phyloP scores from a whole-genome alignment of 2,113 vertebrate genomes.

The Archocentrus centrarchus region DNA sequence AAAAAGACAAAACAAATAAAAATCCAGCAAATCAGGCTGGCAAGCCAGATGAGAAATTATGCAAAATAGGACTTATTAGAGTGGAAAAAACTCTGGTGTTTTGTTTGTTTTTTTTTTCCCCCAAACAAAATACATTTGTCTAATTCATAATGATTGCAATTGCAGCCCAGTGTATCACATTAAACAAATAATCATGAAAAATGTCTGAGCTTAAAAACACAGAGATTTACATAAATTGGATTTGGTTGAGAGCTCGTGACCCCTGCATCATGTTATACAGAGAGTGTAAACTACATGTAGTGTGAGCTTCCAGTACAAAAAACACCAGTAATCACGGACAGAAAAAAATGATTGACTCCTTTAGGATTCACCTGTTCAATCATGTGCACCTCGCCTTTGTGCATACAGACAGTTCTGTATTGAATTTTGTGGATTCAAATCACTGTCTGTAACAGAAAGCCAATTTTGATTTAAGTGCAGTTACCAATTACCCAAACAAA shows the following conservation, averaged over 20 bases:
- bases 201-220: constrained; percentile 50
- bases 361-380: constrained; percentile 27
- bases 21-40: constrained; percentile 62
- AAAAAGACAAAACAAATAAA: background rate
- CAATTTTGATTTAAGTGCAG: constrained; percentile 30
- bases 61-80: constrained; percentile 65
- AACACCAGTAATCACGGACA: background rate
- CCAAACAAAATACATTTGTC: constrained; percentile 49
- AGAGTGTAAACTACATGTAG: constrained; percentile 12
- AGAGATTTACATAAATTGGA: constrained; percentile 65
- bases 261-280: constrained; percentile 1
- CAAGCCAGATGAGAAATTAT: constrained; percentile 65
- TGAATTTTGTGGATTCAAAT: constrained; percentile 40
- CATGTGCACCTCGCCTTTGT: constrained; percentile 11
- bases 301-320: constrained; percentile 13
- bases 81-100: constrained; percentile 47
- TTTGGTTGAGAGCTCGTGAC: constrained; percentile 58
- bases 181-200: constrained; percentile 63
- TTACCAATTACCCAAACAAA: constrained; percentile 33
- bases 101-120: background rate
- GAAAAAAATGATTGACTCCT: background rate
- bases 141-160: constrained; percentile 54
- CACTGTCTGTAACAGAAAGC: background rate
- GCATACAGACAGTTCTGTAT: constrained; percentile 14
- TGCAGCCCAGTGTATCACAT: constrained; percentile 43